Conservation (phyloP, 2,888 invertebrate genomes). For the Drosophila kambysellisi region DNA sequence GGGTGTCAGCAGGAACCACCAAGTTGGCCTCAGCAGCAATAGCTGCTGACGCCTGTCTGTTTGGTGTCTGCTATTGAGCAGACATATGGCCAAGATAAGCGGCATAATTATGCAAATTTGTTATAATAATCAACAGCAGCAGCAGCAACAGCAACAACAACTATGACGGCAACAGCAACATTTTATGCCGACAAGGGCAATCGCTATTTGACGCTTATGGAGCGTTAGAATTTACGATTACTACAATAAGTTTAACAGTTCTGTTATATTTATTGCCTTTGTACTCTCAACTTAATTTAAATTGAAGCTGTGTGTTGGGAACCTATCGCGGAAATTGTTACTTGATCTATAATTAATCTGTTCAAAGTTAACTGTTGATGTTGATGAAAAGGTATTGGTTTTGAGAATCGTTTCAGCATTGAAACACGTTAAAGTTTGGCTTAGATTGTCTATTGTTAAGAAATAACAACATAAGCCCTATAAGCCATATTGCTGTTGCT, state of each 20-base stretch:
- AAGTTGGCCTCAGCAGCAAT: constrained; percentile 24
- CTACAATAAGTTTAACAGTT: constrained; percentile 61
- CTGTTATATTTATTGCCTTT: constrained; percentile 37
- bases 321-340: background rate
- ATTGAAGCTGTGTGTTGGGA: background rate
- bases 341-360: background rate
- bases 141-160: constrained; percentile 24
- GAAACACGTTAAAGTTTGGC: background rate
- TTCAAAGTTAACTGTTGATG: background rate
- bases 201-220: constrained; percentile 68
- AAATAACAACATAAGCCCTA: background rate
- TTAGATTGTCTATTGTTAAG: background rate
- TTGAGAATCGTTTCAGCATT: background rate
- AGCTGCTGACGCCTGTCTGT: constrained; percentile 30
- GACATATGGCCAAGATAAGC: constrained; percentile 81
- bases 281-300: constrained; percentile 15
- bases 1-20: constrained; percentile 52
- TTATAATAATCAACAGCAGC: constrained; percentile 68
- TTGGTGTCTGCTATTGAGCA: constrained; percentile 50
- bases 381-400: background rate
- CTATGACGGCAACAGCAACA: constrained; percentile 54
- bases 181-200: constrained; percentile 71
- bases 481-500: constrained; percentile 3
- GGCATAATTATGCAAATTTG: constrained; percentile 82
- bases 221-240: constrained; percentile 70